Evolutionary conservation across 2,888 invertebrate species (phyloP).

Genomic region (Phorcus lineatus): DNA sequence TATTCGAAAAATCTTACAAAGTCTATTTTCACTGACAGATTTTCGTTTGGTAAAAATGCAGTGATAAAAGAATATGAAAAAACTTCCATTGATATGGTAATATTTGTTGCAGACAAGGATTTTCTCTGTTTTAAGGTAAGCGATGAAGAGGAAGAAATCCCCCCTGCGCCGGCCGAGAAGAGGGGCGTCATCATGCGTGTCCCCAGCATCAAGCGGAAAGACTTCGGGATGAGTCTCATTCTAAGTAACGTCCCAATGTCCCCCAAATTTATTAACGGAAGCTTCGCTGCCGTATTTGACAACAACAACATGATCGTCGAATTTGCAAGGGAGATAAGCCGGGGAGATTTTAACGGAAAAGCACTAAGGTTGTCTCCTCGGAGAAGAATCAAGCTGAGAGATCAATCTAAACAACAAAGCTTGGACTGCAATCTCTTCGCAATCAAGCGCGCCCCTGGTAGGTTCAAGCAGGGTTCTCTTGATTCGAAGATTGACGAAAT

Average conservation of each 20-base stretch:
- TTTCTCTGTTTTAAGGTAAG: conserved; percentile 34
- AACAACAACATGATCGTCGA: conserved; percentile 61
- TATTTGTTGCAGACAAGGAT: too few relatives aligned
- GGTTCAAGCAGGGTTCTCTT: conserved; percentile 69
- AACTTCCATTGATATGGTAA: too few relatives aligned
- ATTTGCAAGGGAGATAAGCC: conserved; percentile 64
- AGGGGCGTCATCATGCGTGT: neutral
- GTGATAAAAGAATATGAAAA: too few relatives aligned
- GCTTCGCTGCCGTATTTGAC: conserved; percentile 75
- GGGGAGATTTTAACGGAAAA: conserved; percentile 64
- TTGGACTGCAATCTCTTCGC: conserved; percentile 60
- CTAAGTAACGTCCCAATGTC: conserved; percentile 96
- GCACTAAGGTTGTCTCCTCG: conserved; percentile 70
- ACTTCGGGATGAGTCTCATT: conserved; percentile 94
- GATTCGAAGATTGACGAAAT: conserved; percentile 75
- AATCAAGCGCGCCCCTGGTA: conserved; percentile 38
- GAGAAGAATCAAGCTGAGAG: conserved; percentile 62
- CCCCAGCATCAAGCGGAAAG: conserved; percentile 54
- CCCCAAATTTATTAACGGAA: conserved; percentile 86
- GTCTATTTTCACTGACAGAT: too few relatives aligned
- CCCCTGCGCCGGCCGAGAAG: conserved; percentile 6
- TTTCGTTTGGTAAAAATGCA: too few relatives aligned
- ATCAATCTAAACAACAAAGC: conserved; percentile 70
- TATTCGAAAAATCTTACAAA: too few relatives aligned
- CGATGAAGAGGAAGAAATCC: conserved; percentile 32